A percentile compares a stretch with the other conserved stretches of the same genome.
phyloP scores from a whole-genome alignment of 2,113 vertebrate genomes.

The Sander vitreus region DNA sequence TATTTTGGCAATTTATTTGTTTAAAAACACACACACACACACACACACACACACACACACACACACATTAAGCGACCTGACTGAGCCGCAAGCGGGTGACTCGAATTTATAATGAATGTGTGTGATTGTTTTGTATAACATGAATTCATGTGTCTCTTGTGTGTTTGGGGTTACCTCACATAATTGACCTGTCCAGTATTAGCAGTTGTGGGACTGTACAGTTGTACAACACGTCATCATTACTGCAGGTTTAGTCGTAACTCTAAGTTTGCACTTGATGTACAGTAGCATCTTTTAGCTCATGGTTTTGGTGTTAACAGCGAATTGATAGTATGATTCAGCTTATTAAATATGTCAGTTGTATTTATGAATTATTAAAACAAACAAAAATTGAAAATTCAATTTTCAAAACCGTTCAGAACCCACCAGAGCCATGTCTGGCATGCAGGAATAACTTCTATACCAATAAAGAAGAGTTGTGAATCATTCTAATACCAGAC shows the following conservation, averaged over 20 bases:
- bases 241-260: constrained; percentile 1
- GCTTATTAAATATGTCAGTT: background rate
- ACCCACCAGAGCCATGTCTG: too few species aligned
- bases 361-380: too few species aligned
- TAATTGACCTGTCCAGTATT: background rate
- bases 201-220: background rate
- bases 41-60: too few species aligned
- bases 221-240: background rate
- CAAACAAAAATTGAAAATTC: too few species aligned
- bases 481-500: too few species aligned
- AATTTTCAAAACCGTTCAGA: too few species aligned
- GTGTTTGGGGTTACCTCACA: background rate
- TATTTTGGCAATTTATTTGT: too few species aligned
- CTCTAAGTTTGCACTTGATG: too few species aligned
- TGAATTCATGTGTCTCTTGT: constrained; percentile 2
- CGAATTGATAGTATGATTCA: too few species aligned
- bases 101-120: background rate
- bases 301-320: background rate
- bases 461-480: too few species aligned
- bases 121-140: constrained; percentile 12
- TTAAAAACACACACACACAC: too few species aligned
- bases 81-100: constrained; percentile 7
- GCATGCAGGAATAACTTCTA: too few species aligned
- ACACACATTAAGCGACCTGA: background rate
- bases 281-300: background rate